A percentile compares a stretch with the other conserved stretches of the same genome.
These are phyloP conservation scores for Dryobota labecula DNA, from an alignment of 2,888 invertebrate species.

Conservation along the genomic window DNA sequence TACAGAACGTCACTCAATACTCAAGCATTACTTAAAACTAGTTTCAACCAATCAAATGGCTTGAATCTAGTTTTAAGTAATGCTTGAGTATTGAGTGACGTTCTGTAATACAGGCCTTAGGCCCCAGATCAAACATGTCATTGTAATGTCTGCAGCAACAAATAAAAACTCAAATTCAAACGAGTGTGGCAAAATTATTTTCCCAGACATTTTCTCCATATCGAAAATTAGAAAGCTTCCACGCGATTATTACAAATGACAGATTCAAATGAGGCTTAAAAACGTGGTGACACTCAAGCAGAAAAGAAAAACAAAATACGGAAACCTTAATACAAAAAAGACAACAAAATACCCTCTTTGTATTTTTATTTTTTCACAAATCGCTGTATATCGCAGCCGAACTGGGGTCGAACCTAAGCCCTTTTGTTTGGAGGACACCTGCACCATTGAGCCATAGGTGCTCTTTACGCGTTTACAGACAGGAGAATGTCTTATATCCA, in stretches of 20 bases:
- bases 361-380: constrained; percentile 78
- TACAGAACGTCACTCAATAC: too few species aligned
- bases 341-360: constrained; percentile 64
- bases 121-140: background rate
- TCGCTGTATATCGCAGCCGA: constrained; percentile 76
- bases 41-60: too few species aligned
- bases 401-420: constrained; percentile 83
- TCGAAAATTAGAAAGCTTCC: constrained; percentile 19
- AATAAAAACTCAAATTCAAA: background rate
- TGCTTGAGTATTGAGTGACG: too few species aligned
- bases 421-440: constrained; percentile 88
- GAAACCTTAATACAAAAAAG: constrained; percentile 66
- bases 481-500: constrained; percentile 67
- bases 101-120: too few species aligned
- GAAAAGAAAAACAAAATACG: constrained; percentile 44
- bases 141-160: background rate
- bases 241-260: constrained; percentile 33
- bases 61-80: too few species aligned
- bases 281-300: constrained; percentile 40
- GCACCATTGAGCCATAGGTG: constrained; percentile 86
- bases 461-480: constrained; percentile 81
- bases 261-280: constrained; percentile 25
- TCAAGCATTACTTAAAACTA: too few species aligned
- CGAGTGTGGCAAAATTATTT: background rate
- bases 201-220: background rate